phyloP scores from a whole-genome alignment of 2,797 vertebrate genomes.

The Lacerta bilineata region DNA sequence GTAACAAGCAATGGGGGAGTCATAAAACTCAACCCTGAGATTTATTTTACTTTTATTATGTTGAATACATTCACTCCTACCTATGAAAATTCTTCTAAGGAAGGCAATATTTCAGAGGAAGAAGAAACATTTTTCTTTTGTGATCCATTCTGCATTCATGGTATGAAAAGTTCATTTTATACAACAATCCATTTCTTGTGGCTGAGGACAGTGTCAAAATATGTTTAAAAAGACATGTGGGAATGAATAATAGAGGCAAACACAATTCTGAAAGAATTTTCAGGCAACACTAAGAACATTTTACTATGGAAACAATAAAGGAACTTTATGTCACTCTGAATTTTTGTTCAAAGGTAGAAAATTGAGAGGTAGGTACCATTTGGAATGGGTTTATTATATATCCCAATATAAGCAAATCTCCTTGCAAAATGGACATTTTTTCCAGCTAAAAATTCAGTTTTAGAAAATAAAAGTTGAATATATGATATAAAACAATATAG shows the following conservation, averaged over 20 bases:
- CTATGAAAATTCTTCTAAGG: background rate
- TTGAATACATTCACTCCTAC: conserved; percentile 5
- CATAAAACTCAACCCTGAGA: background rate
- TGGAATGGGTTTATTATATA: conserved; percentile 44
- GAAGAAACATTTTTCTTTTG: conserved; percentile 6
- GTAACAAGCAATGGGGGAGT: background rate
- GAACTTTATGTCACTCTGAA: conserved; percentile 30
- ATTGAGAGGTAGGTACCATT: conserved; percentile 34
- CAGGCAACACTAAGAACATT: conserved; percentile 43
- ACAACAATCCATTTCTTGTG: conserved; percentile 44
- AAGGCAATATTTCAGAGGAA: background rate
- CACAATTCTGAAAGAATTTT: conserved; percentile 31
- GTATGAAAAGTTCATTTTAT: conserved; percentile 23
- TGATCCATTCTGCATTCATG: background rate
- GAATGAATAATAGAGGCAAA: conserved; percentile 24
- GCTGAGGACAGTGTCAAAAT: conserved; percentile 33
- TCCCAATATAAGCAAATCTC: conserved; percentile 35
- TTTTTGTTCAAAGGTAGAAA: conserved; percentile 21
- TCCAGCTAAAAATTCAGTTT: background rate
- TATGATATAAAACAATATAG: conserved; percentile 9
- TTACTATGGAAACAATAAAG: conserved; percentile 29
- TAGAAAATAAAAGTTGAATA: conserved; percentile 21
- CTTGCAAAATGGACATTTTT: conserved; percentile 37
- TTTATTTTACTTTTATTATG: background rate
- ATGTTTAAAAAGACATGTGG: conserved; percentile 45